Conservation (phyloP, 2,888 invertebrate species). For the Megastigmus dorsalis region DNA sequence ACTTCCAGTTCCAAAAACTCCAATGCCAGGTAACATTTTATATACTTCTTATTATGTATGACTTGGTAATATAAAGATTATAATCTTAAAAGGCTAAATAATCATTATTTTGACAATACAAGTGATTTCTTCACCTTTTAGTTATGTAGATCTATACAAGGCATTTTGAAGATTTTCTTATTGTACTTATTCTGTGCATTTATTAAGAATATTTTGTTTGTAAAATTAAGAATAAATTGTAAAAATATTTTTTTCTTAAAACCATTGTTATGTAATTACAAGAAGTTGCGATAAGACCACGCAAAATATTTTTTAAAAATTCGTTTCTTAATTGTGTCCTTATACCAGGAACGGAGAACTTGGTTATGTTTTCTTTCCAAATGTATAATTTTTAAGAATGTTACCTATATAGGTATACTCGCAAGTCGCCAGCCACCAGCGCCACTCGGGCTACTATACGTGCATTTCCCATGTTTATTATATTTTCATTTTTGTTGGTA, state of each 20-base stretch:
- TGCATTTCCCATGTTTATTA: no score
- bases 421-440: neutral
- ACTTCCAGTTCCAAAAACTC: conserved; percentile 94
- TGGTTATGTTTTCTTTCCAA: conserved; percentile 20
- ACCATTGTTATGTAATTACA: neutral
- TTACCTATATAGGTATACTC: no score
- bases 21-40: conserved; percentile 92
- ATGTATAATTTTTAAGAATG: neutral
- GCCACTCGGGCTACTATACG: neutral
- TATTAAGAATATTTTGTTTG: neutral
- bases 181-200: neutral
- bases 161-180: neutral
- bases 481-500: no score
- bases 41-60: neutral
- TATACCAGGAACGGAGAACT: neutral
- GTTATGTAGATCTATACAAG: neutral
- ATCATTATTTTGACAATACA: neutral
- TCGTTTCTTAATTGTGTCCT: neutral
- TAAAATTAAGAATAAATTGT: no score
- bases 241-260: neutral
- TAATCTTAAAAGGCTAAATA: neutral
- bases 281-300: neutral
- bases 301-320: conserved; percentile 2
- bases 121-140: conserved; percentile 14
- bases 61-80: neutral